Conservation (phyloP, 1,140 invertebrate species). For the Samia ricini region DNA sequence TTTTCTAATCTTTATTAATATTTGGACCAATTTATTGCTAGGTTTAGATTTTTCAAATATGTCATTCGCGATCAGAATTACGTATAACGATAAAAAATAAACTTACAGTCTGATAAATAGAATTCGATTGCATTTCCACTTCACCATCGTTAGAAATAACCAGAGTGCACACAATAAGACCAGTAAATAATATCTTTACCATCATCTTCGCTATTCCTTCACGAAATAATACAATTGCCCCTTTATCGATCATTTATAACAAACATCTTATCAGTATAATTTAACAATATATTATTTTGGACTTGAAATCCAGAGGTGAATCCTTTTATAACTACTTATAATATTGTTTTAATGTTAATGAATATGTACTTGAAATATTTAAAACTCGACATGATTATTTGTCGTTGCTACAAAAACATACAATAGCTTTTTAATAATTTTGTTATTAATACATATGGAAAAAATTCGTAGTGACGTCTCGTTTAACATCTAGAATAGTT, state of each 20-base stretch:
- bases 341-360: neutral
- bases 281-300: neutral
- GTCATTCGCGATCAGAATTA: too few species aligned
- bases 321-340: neutral
- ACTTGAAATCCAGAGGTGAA: neutral
- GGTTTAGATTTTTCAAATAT: too few species aligned
- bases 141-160: neutral
- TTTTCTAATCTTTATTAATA: too few species aligned
- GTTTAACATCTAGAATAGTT: too few species aligned
- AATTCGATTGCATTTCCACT: neutral
- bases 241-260: neutral
- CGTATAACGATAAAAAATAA: too few species aligned
- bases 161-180: neutral
- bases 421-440: too few species aligned
- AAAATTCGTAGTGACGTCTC: too few species aligned
- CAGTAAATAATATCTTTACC: neutral
- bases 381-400: neutral
- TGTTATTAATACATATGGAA: too few species aligned
- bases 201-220: neutral
- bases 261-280: neutral
- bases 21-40: too few species aligned
- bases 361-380: neutral
- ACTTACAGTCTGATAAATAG: neutral
- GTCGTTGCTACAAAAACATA: too few species aligned
- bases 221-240: neutral